Conservation (phyloP, 1,140 invertebrate species). For the Melanaphis sacchari region DNA sequence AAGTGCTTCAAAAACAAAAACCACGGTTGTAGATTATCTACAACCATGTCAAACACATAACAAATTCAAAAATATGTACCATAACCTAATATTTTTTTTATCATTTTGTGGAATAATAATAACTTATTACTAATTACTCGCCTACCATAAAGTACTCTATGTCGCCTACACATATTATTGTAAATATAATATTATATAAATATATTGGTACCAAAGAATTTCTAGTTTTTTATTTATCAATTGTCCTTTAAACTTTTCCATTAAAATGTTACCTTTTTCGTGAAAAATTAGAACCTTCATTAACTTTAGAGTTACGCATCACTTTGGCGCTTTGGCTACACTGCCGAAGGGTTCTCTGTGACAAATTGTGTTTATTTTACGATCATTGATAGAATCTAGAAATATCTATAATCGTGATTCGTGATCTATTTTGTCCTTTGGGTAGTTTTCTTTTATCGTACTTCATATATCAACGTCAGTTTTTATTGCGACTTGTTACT, state of each 20-base stretch:
- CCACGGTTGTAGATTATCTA: background rate
- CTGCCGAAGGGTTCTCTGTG: conserved; percentile 16
- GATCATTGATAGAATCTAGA: background rate
- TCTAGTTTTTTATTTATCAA: background rate
- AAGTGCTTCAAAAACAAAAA: conserved; percentile 25
- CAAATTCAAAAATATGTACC: conserved; percentile 30
- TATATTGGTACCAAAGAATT: too few species aligned
- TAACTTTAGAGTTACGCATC: background rate
- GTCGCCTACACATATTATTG: too few species aligned
- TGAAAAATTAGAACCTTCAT: background rate
- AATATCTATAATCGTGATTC: background rate
- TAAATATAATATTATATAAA: too few species aligned
- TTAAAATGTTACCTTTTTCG: background rate
- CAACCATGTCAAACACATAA: background rate
- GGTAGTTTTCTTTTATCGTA: background rate
- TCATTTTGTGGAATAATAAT: background rate
- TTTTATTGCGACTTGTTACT: background rate
- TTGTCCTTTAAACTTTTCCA: background rate
- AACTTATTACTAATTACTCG: too few species aligned
- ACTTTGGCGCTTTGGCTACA: conserved; percentile 48
- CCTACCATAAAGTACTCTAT: too few species aligned
- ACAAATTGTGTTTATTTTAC: background rate
- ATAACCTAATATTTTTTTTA: background rate
- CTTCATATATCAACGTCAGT: background rate
- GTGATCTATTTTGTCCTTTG: background rate